Percentiles rank a stretch among this genome's conserved stretches.
phyloP scores from a whole-genome alignment of 2,888 invertebrate species.

The Trichopoda pennipes region DNA sequence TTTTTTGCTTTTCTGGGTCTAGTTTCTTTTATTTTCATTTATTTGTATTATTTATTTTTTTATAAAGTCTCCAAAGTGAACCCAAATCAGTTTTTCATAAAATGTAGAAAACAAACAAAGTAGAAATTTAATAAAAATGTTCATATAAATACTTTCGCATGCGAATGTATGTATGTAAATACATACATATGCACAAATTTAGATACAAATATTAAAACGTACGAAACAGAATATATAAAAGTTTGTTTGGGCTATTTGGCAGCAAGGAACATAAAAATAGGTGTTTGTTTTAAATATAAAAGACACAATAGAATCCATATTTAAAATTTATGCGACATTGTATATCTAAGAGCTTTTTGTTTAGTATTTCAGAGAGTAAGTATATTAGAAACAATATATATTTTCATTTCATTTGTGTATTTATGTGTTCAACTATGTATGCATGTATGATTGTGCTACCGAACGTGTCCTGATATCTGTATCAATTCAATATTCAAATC shows the following conservation, averaged over 20 bases:
- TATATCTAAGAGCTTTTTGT: background rate
- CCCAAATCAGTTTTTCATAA: constrained; percentile 62
- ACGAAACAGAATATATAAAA: background rate
- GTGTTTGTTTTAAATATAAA: background rate
- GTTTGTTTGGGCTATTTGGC: background rate
- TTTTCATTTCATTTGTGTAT: background rate
- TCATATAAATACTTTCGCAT: constrained; percentile 39
- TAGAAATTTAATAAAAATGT: constrained; percentile 57
- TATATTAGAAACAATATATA: background rate
- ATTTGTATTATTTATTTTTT: background rate
- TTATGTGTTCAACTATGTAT: too few relatives aligned
- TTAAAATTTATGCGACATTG: background rate
- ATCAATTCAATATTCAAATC: too few relatives aligned
- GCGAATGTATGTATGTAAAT: background rate
- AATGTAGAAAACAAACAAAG: background rate
- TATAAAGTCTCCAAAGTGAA: constrained; percentile 52
- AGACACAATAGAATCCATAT: background rate
- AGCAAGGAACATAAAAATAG: background rate
- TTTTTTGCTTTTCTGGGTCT: constrained; percentile 9
- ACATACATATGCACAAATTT: background rate
- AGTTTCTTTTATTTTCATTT: constrained; percentile 22
- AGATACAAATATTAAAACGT: background rate
- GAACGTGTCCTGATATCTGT: too few relatives aligned
- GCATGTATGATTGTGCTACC: too few relatives aligned
- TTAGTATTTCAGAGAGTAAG: background rate